Conservation (phyloP, 2,888 invertebrate genomes). For the Ramazzottius varieornatus region DNA sequence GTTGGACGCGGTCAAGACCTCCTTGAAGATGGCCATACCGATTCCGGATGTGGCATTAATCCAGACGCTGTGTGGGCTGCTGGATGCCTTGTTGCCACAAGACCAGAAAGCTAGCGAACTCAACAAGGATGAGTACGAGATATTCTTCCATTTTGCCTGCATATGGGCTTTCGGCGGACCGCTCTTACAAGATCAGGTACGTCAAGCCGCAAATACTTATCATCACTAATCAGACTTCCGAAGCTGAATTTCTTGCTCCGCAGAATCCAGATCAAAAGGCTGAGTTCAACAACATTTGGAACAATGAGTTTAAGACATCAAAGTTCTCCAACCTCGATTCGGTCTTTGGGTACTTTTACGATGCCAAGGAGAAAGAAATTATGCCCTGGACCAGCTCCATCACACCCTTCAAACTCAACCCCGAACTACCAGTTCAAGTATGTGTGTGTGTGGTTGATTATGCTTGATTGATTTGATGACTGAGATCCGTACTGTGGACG, state of each 20-base stretch:
- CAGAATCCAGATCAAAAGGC: conserved; percentile 66
- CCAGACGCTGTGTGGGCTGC: conserved; percentile 64
- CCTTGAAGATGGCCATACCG: conserved; percentile 84
- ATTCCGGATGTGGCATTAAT: conserved; percentile 80
- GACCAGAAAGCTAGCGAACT: conserved; percentile 62
- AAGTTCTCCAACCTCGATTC: conserved; percentile 72
- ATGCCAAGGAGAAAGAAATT: conserved; percentile 64
- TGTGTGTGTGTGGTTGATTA: background rate
- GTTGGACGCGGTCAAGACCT: conserved; percentile 51
- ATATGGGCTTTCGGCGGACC: conserved; percentile 96
- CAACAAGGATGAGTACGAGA: conserved; percentile 74
- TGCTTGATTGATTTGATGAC: background rate
- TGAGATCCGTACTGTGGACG: background rate
- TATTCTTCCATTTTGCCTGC: conserved; percentile 80
- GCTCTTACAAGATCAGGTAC: conserved; percentile 68
- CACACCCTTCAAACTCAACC: conserved; percentile 65
- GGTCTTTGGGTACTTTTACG: conserved; percentile 80
- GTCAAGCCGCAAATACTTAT: background rate
- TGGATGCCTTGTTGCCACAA: conserved; percentile 54
- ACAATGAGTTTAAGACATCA: conserved; percentile 74
- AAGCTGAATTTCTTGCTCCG: conserved; percentile 5
- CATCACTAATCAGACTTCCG: too few relatives aligned
- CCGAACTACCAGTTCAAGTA: conserved; percentile 65
- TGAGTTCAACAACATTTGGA: conserved; percentile 93
- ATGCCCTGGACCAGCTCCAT: conserved; percentile 64